These are phyloP conservation scores for Pseudoatta argentina DNA, from an alignment of 1,140 invertebrate species.

Conservation along the genomic window DNA sequence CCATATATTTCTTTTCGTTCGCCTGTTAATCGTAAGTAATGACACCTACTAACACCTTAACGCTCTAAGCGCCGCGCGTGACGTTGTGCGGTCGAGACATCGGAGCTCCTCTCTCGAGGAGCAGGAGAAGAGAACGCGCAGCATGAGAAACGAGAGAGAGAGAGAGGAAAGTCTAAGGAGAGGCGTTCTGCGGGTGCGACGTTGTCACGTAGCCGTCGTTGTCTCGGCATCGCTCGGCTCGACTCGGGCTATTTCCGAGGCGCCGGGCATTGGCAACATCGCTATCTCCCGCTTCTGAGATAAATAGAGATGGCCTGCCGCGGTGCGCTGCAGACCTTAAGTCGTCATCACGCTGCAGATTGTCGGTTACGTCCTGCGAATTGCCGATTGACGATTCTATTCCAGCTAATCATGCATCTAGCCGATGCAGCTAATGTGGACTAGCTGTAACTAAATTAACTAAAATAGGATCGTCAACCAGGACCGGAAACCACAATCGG, in stretches of 20 bases:
- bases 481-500: no score
- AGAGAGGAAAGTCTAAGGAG: slow-evolving; percentile 54
- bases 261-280: slow-evolving; percentile 63
- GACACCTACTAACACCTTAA: slow-evolving; percentile 75
- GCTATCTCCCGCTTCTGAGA: slow-evolving; percentile 60
- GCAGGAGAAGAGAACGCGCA: slow-evolving; percentile 16
- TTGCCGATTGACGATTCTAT: no score
- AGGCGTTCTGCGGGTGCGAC: slow-evolving; percentile 36
- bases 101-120: not conserved
- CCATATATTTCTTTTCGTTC: slow-evolving; percentile 65
- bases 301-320: slow-evolving; percentile 74
- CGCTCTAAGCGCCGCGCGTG: slow-evolving; percentile 55
- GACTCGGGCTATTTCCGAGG: slow-evolving; percentile 64
- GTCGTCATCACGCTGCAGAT: no score
- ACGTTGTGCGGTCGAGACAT: slow-evolving; percentile 56
- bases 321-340: slow-evolving; percentile 29
- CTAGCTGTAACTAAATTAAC: no score
- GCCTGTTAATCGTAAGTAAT: slow-evolving; percentile 71
- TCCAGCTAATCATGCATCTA: no score
- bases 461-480: no score
- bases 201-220: slow-evolving; percentile 55
- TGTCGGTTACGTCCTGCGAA: no score
- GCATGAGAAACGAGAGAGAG: slow-evolving; percentile 40
- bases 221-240: slow-evolving; percentile 26
- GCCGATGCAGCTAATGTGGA: no score